Evolutionary conservation across 2,888 invertebrate genomes (phyloP), one percentile per base, ranked within the genome.

Genomic region (Crossocerus cetratus): DNA sequence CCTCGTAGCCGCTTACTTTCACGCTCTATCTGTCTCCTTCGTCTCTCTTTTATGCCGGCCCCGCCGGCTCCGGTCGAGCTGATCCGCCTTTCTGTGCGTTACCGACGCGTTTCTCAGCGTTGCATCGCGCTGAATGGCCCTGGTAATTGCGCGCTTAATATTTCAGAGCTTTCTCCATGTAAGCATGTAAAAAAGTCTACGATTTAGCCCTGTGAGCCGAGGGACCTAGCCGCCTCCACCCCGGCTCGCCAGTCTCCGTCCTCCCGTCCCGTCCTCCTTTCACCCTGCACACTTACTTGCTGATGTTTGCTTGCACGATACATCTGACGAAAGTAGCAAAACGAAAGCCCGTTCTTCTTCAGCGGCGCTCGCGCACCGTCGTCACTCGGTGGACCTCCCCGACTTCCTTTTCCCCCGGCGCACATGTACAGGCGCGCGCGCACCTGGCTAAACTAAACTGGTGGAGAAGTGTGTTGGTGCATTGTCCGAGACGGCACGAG

Each of bases 141-240:
- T 83, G 86, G 89, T 90, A 90, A 90, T 90, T 90, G 90, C 88
- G 80, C 88, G 88, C 84, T 90, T 88, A 90, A 90, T 90, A 90
- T 89, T 90, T 90, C 87, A 90, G 87, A 85, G 87, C 86, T 86
- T 86, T 86, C 82, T 81, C 86, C 84, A 76, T 86, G 83, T 86
- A 88, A 87, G 89, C 86, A 85, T 86, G 84, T 86, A 84, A 85
- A 84, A 87, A 86, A 82, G 85, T 84, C 81, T 80, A 75, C 83
- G 85, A 88, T 88, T 88, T 84, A 84, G 84, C 80, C 77, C 76
- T 67, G 75, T 75, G 65, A 76, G 71, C 67, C 76, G 67, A 71
- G 75, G 58, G 66, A 65, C 49, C 49, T 16, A 49, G 49, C 16
- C 16, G 49, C 49, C 49, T 16, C 49, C 16, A 2, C 49, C 14